Evolutionary conservation across 2,888 invertebrate genomes (phyloP).

Genomic region (Hipparchia semele): DNA sequence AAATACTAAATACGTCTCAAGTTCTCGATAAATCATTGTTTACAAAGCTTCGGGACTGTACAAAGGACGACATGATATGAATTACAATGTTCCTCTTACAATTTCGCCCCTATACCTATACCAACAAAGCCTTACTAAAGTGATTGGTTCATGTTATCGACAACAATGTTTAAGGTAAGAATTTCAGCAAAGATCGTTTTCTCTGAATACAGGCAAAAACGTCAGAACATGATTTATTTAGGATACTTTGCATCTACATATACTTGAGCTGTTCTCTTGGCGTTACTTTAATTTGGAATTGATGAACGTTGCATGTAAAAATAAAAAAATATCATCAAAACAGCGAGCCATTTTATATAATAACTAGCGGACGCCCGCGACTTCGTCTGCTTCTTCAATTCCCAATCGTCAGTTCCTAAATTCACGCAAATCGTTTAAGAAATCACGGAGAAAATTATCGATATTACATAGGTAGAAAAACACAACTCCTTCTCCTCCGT

Average conservation of each 20-base stretch:
- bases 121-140: neutral
- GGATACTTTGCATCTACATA: too few species aligned
- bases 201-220: neutral
- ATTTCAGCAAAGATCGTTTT: neutral
- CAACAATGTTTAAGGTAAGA: neutral
- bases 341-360: too few species aligned
- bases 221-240: neutral
- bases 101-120: neutral
- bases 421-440: too few species aligned
- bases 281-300: neutral
- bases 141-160: neutral
- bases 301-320: too few species aligned
- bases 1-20: conserved; percentile 63
- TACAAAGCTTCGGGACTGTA: conserved; percentile 55
- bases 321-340: neutral
- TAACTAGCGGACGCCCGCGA: too few species aligned
- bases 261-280: neutral
- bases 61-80: neutral
- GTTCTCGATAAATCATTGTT: conserved; percentile 72
- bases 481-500: too few species aligned
- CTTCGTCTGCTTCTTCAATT: too few species aligned
- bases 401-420: too few species aligned
- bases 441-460: too few species aligned
- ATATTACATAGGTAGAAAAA: too few species aligned
- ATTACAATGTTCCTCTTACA: conserved; percentile 29